Conservation (phyloP, 2,888 invertebrate genomes). For the Portevinia maculata region DNA sequence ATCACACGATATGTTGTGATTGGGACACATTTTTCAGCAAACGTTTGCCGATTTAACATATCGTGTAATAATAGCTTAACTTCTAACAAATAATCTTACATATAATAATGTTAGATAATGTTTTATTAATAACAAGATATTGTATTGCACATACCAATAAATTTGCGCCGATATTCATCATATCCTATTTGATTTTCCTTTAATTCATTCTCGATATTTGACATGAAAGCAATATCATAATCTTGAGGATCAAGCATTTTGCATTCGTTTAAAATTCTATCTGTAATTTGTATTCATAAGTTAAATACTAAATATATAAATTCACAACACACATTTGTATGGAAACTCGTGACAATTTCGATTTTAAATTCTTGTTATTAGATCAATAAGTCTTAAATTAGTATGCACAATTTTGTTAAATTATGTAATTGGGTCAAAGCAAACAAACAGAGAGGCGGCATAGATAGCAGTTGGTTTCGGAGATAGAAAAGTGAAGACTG, state of each 20-base stretch:
- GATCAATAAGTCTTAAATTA: not conserved
- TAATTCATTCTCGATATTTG: slow-evolving; percentile 29
- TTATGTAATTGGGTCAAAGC: slow-evolving; percentile 32
- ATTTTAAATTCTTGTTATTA: not conserved
- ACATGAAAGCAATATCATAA: slow-evolving; percentile 30
- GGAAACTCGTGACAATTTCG: not conserved
- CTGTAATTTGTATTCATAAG: not conserved
- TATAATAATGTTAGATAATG: too few species aligned
- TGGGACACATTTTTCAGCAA: too few species aligned
- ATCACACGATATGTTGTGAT: too few species aligned
- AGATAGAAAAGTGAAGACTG: slow-evolving; percentile 49
- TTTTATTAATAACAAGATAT: not conserved
- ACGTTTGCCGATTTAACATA: too few species aligned
- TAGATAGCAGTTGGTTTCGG: slow-evolving; percentile 34
- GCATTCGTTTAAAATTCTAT: not conserved
- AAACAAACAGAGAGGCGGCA: slow-evolving; percentile 23
- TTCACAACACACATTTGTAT: not conserved
- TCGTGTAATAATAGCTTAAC: too few species aligned
- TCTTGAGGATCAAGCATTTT: slow-evolving; percentile 46
- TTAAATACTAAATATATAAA: too few species aligned
- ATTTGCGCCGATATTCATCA: slow-evolving; percentile 57
- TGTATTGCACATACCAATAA: slow-evolving; percentile 50
- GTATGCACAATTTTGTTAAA: not conserved
- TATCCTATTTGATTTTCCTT: slow-evolving; percentile 48
- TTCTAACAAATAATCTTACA: too few species aligned